Evolutionary conservation across 2,888 invertebrate species (phyloP).

Genomic region (Limenitis camilla): DNA sequence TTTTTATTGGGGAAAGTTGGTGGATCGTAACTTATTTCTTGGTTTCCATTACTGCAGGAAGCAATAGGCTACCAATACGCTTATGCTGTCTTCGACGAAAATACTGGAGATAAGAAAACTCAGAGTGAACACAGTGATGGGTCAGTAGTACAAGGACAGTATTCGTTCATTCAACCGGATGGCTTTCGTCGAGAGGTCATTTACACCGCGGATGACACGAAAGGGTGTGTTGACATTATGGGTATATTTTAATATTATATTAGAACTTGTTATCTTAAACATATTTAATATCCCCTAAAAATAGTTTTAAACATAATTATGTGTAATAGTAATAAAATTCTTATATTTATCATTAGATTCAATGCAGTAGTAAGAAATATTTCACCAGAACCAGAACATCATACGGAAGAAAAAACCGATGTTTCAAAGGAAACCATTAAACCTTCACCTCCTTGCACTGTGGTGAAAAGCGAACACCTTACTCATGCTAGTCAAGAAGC

Average conservation of each 20-base stretch:
- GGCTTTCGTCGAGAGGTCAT: slow-evolving; percentile 69
- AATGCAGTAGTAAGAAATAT: slow-evolving; percentile 60
- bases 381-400: slow-evolving; percentile 33
- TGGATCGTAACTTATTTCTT: neutral
- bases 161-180: slow-evolving; percentile 71
- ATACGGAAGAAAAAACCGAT: slow-evolving; percentile 16
- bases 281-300: no score
- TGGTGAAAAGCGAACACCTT: slow-evolving; percentile 42
- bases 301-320: no score
- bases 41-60: slow-evolving; percentile 34
- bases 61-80: slow-evolving; percentile 57
- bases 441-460: slow-evolving; percentile 34
- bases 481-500: slow-evolving; percentile 27
- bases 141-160: slow-evolving; percentile 67
- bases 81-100: slow-evolving; percentile 70
- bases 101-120: slow-evolving; percentile 71
- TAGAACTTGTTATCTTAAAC: no score
- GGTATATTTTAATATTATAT: neutral
- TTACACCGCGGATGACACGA: slow-evolving; percentile 69
- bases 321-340: no score
- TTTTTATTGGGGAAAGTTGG: no score
- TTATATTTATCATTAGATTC: slow-evolving; percentile 37
- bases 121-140: slow-evolving; percentile 72
- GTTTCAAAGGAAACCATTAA: slow-evolving; percentile 19
- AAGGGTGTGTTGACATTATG: slow-evolving; percentile 43